Evolutionary conservation across 64 coral and sea anemone genomes (phyloP), one percentile per base, ranked within the genome.

Genomic region (Orbicella faveolata): DNA sequence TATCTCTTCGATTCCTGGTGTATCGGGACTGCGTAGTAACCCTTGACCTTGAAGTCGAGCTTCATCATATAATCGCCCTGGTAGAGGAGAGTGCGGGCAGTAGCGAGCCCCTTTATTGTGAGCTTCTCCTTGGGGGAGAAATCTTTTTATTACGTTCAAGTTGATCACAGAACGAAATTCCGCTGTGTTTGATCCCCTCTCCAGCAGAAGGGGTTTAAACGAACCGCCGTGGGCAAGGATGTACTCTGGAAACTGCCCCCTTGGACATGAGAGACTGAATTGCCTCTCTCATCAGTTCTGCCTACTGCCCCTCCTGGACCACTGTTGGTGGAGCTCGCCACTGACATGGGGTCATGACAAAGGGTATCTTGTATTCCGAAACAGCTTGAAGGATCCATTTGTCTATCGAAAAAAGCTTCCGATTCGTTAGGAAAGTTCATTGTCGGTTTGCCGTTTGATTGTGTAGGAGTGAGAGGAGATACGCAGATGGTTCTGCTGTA

Each of bases 91-190:
- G 88, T 39, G 39, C 78, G 77, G 21, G 78, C 63, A 1, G 78
- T 76, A 63, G 80, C 55, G 55, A 81, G 61, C 55, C 77, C 66
- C 78, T 89, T 61, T 59, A 89, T 76, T 55, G 80, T 81, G 76
- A 89, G 80, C 88, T 80, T 89, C 61, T 89, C 88, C 33, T 35
- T 79, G 5, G 77, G 75, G 21, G 30, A 73, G 51, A 80, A 79
- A 80, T 78, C 77, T 87, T 83, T 93, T 93, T 18, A 80, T 18
- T 15, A 77, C 76, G 63, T 80, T 80, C 23, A 88, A 30, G 33
- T 88, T 93, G 73, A 93, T 81, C 44, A 82, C 65, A 0, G 84
- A 84, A 21, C 84, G 91, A 35, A 76, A 79, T 52, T 92, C 90
- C 41, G 34, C 83, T 26, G 54, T 30, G 8, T 81, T 74, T 2